These are phyloP conservation scores for Schizopygopsis malacanthus DNA, from an alignment of 2,797 vertebrate species.

Conservation along the genomic window DNA sequence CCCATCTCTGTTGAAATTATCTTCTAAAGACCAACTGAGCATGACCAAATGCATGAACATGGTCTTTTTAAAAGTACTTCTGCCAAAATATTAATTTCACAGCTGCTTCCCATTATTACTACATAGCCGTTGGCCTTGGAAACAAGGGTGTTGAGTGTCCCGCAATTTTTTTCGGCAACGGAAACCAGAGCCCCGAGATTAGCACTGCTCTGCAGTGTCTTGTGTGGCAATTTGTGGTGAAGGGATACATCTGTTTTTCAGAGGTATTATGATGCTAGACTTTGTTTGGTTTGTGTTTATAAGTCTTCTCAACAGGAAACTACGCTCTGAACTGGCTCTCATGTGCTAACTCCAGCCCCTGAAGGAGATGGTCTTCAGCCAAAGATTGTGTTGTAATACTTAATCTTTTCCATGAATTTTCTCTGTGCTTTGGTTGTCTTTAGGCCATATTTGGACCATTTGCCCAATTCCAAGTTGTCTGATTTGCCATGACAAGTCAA, in stretches of 20 bases:
- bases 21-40: slow-evolving; percentile 58
- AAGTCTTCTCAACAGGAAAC: slow-evolving; percentile 44
- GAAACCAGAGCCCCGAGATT: slow-evolving; percentile 68
- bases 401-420: slow-evolving; percentile 41
- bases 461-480: slow-evolving; percentile 25
- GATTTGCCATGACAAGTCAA: slow-evolving; percentile 22
- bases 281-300: slow-evolving; percentile 39
- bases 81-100: slow-evolving; percentile 67
- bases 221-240: slow-evolving; percentile 58
- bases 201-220: slow-evolving; percentile 29
- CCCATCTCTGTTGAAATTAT: slow-evolving; percentile 54
- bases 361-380: slow-evolving; percentile 26
- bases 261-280: slow-evolving; percentile 56
- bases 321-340: slow-evolving; percentile 20
- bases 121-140: slow-evolving; percentile 65
- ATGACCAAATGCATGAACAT: slow-evolving; percentile 63
- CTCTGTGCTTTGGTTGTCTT: slow-evolving; percentile 20
- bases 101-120: slow-evolving; percentile 80
- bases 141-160: slow-evolving; percentile 69
- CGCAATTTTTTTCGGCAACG: slow-evolving; percentile 55
- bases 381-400: slow-evolving; percentile 38
- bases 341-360: slow-evolving; percentile 26
- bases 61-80: slow-evolving; percentile 73
- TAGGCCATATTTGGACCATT: slow-evolving; percentile 26
- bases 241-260: slow-evolving; percentile 67